Percentiles rank a stretch among this genome's conserved stretches.
These are phyloP conservation scores for Phthorimaea operculella DNA, from an alignment of 1,140 invertebrate species.

Conservation along the genomic window DNA sequence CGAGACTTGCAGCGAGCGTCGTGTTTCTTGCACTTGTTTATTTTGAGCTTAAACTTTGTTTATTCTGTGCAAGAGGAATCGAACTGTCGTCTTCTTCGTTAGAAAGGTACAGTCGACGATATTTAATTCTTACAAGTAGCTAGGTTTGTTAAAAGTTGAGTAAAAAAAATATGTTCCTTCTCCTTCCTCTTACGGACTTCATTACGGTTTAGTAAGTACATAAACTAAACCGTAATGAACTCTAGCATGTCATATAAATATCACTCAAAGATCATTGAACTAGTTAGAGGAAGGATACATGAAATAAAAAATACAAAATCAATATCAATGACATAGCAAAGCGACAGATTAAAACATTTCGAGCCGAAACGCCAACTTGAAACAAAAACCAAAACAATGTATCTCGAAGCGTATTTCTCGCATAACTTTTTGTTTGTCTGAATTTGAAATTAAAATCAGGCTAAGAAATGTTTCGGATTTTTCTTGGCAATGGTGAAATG, in stretches of 20 bases:
- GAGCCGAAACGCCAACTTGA: neutral
- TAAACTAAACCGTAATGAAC: too few species aligned
- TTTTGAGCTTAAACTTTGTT: neutral
- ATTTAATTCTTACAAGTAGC: neutral
- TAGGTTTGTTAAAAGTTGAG: too few species aligned
- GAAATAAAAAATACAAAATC: too few species aligned
- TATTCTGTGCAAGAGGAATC: neutral
- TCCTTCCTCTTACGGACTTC: too few species aligned
- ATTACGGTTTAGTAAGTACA: too few species aligned
- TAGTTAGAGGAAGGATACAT: too few species aligned
- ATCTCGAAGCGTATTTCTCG: neutral
- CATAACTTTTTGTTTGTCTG: neutral
- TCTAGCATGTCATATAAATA: too few species aligned
- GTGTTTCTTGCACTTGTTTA: neutral
- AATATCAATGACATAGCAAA: too few species aligned
- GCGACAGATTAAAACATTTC: too few species aligned
- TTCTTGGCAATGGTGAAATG: neutral
- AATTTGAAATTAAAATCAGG: constrained; percentile 1
- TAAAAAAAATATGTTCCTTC: too few species aligned
- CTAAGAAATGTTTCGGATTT: neutral
- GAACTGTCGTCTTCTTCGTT: neutral
- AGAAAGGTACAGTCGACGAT: neutral
- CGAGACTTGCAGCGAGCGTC: neutral
- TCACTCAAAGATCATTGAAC: too few species aligned
- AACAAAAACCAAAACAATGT: neutral